Evolutionary conservation across 2,113 vertebrate species (phyloP).

Genomic region (Gnathonemus longibarbis): DNA sequence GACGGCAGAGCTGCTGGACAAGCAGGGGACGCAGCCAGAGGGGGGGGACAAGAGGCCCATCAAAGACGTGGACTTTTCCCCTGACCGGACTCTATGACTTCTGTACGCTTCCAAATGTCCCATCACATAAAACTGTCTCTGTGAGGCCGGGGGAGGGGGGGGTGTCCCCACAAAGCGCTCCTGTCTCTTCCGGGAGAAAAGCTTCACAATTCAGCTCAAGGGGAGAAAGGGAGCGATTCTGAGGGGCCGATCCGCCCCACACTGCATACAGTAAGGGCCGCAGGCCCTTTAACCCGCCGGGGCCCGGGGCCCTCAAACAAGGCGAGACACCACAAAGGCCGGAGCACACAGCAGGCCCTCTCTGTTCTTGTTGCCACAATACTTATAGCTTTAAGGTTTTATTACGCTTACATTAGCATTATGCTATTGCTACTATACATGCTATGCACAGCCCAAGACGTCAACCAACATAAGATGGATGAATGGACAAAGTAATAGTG

Average conservation of each 20-base stretch:
- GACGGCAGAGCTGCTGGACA: neutral
- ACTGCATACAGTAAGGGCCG: neutral
- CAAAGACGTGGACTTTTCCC: neutral
- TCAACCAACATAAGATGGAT: neutral
- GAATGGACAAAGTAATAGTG: neutral
- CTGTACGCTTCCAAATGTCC: neutral
- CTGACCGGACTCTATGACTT: neutral
- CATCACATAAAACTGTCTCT: neutral
- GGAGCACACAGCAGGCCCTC: neutral
- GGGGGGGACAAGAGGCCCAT: neutral
- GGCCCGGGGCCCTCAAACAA: neutral
- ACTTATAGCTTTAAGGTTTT: neutral
- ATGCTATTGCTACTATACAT: neutral
- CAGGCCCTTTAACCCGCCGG: neutral
- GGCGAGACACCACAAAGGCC: neutral
- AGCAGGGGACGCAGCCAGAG: neutral
- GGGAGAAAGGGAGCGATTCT: neutral
- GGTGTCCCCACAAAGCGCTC: neutral
- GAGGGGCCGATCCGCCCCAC: neutral
- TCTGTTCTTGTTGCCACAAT: neutral
- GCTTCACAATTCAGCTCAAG: neutral
- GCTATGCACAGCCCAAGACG: neutral
- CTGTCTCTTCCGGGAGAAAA: neutral
- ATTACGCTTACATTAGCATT: neutral
- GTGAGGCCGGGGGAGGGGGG: neutral